Evolutionary conservation across 2,888 invertebrate genomes (phyloP), one percentile per base, ranked within the genome.

Genomic region (Drosophila phalerata): DNA sequence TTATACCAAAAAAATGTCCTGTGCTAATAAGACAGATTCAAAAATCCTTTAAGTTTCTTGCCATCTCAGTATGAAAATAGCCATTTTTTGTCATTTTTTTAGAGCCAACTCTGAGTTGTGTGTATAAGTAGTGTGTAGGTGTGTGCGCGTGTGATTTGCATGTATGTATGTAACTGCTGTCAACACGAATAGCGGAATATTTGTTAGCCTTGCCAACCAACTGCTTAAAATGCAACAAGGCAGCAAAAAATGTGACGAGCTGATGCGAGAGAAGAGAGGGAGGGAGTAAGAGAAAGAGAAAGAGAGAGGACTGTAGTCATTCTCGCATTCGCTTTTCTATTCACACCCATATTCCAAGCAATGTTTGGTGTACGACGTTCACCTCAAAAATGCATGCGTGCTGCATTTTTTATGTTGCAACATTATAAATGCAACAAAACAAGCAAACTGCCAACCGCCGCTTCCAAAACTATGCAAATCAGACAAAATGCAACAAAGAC

Each of bases 161-260:
- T 85, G 67, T 28, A 69, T 85, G 66, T 28, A 28, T 28, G 28
- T 73, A 69, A 72, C 67, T 69, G 89, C 85, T 85, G 85, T 89
- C 85, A 85, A 77, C 88, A 83, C 82, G 71, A 69, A 74, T 78
- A 69, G 81, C 73, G 49, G 71, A 73, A 58, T 67, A 65, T 69
- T 52, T 66, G 68, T 64, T 65, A 69, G 64, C 55, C 42, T 28
- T 37, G 51, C 37, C 62, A 49, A 40, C 17, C 49, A 63, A 62
- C 87, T 86, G 86, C 71, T 89, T 85, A 82, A 89, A 87, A 87
- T 89, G 85, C 88, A 85, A 67, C 85, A 89, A 67, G 61, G 64
- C 55, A 43, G 77, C 69, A 64, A 67, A 64, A 61, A 45, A 8
- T 22, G 43, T n/a, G 15, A 45, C 17, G 9, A 4, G 6, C 28